Conservation (phyloP, 2,797 vertebrate genomes). For the Hemitrygon akajei region DNA sequence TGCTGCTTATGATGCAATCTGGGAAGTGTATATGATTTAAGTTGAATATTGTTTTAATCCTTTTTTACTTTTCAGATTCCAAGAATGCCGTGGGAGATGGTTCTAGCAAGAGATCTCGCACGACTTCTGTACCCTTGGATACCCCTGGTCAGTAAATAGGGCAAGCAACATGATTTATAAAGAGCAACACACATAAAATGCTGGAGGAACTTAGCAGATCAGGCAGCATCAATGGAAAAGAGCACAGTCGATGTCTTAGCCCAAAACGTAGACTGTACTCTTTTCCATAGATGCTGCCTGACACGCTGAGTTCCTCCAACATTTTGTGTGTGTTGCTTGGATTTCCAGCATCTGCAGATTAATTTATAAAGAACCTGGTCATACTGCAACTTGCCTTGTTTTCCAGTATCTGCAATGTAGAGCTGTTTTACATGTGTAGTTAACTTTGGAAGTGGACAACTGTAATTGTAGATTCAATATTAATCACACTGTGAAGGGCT, state of each 20-base stretch:
- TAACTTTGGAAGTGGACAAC: no score
- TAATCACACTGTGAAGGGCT: no score
- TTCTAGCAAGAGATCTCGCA: slow-evolving; percentile 46
- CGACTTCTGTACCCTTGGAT: slow-evolving; percentile 51
- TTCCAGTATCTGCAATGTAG: neutral
- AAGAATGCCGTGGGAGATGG: neutral
- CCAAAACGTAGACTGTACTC: no score
- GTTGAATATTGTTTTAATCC: neutral
- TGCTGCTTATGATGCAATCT: neutral
- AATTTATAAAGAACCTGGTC: neutral
- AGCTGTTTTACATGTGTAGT: neutral
- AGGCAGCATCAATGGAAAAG: no score
- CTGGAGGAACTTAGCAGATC: no score
- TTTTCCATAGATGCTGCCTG: no score
- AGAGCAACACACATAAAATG: no score
- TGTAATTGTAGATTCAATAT: no score
- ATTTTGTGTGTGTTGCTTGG: no score
- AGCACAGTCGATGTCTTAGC: no score
- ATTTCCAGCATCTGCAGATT: no score
- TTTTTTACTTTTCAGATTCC: neutral
- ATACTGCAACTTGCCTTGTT: neutral
- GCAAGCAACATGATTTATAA: neutral
- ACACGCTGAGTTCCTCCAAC: no score
- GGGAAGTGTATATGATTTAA: neutral
- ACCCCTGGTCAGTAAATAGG: slow-evolving; percentile 46